Conservation (phyloP, 2,888 invertebrate genomes). For the Crossocerus cetratus region DNA sequence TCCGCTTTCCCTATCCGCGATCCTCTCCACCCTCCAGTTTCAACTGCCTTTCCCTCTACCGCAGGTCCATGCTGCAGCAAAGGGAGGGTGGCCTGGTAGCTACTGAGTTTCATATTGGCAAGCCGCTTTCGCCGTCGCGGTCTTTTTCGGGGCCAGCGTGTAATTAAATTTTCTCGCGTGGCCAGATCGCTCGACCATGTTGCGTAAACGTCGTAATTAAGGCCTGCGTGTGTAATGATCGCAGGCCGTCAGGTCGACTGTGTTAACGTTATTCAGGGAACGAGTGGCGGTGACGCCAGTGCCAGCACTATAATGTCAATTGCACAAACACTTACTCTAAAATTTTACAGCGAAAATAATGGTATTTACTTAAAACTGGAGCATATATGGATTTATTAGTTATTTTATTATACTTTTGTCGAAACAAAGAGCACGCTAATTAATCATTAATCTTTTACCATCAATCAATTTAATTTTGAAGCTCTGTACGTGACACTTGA, state of each 20-base stretch:
- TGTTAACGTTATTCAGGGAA: slow-evolving; percentile 37
- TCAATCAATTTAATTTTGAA: too few relatives aligned
- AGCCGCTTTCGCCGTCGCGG: slow-evolving; percentile 48
- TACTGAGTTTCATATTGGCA: slow-evolving; percentile 11
- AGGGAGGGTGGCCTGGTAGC: slow-evolving; percentile 11
- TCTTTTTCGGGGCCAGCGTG: slow-evolving; percentile 49
- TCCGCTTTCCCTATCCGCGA: slow-evolving; percentile 23
- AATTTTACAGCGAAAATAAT: too few relatives aligned
- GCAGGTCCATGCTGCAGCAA: slow-evolving; percentile 8
- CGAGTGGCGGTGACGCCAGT: slow-evolving; percentile 2
- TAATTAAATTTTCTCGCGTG: slow-evolving; percentile 64
- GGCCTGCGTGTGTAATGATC: slow-evolving; percentile 47
- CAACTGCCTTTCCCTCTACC: slow-evolving; percentile 33
- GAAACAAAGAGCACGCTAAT: too few relatives aligned
- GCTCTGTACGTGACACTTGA: too few relatives aligned
- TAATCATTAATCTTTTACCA: too few relatives aligned
- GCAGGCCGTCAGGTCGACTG: slow-evolving; percentile 8
- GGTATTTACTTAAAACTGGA: too few relatives aligned
- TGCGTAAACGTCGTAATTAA: slow-evolving; percentile 58
- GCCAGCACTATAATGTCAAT: too few relatives aligned
- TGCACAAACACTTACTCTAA: too few relatives aligned
- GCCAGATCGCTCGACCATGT: slow-evolving; percentile 57
- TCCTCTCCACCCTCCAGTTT: slow-evolving; percentile 35
- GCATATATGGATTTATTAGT: too few relatives aligned
- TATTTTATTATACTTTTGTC: too few relatives aligned